A percentile compares a stretch with the other conserved stretches of the same genome.
These are phyloP conservation scores for Clanis bilineata DNA, from an alignment of 2,888 invertebrate species.

Conservation along the genomic window DNA sequence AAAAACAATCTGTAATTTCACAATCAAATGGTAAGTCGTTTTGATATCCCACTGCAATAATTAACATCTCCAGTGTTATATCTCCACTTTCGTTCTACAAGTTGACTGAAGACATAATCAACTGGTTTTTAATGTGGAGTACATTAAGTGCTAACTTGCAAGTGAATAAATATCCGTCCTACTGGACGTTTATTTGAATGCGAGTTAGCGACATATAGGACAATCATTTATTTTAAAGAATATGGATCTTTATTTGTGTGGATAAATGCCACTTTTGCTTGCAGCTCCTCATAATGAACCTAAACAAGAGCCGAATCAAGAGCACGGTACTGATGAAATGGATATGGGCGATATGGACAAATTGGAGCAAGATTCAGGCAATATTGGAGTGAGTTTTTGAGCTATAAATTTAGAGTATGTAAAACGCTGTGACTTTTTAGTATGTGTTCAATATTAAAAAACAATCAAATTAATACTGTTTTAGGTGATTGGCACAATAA, in stretches of 20 bases:
- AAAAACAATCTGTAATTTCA: constrained; percentile 56
- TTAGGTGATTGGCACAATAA: no score
- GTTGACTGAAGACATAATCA: constrained; percentile 61
- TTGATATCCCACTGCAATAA: not conserved
- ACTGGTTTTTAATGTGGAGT: constrained; percentile 74
- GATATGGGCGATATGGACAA: constrained; percentile 80
- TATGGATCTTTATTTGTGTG: not conserved
- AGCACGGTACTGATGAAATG: constrained; percentile 72
- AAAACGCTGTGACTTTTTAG: not conserved
- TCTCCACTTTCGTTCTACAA: constrained; percentile 76
- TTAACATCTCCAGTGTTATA: not conserved
- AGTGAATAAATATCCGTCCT: constrained; percentile 25
- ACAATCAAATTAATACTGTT: no score
- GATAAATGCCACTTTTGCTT: not conserved
- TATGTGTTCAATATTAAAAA: not conserved
- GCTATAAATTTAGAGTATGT: not conserved
- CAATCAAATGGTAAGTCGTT: constrained; percentile 51
- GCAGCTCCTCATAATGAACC: constrained; percentile 45
- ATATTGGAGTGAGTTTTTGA: constrained; percentile 61
- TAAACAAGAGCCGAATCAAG: constrained; percentile 59
- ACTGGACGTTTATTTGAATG: constrained; percentile 31
- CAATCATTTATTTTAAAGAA: not conserved
- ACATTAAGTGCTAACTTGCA: constrained; percentile 44
- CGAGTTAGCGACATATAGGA: constrained; percentile 32
- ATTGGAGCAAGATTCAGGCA: constrained; percentile 73